Base-by-base conservation (phyloP, 2,113 vertebrate species). In the Camelus dromedarius region DNA sequence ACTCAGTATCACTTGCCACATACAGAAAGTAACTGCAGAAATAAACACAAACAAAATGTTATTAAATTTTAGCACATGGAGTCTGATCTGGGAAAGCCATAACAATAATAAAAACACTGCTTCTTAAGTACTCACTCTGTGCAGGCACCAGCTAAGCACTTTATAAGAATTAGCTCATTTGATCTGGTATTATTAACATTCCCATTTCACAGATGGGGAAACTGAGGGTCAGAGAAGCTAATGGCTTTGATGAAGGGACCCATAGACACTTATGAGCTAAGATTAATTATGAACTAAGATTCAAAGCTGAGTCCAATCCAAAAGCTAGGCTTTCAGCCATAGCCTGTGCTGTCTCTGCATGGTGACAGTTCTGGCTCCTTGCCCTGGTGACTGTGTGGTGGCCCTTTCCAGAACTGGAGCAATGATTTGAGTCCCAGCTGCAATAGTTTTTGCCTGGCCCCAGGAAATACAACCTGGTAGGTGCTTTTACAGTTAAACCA, bases 1-100 rank as follows among this genome's bases (percentile, higher is more conserved):
- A 92, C 38, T 42, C 96, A 91, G 80, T 97, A 97, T 95, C 86
- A 92, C 58, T 96, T 97, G 67, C 93, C 89, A 97, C 91, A 97
- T 97, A 97, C 95, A 97, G 96, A 94, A 95, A 95, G 89, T 70
- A 95, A 93, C 96, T 97, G 64, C 91, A 95, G 92, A 97, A 97
- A 97, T 96, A 97, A 97, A 96, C 92, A 97, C 76, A 94, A 95
- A 88, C 73, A 97, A 96, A 97, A 90, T 69, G 66, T 96, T 96
- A 87, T 96, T 97, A 97, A 92, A 97, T 97, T 94, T 91, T 95
- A 95, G 95, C 93, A 92, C 95, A 88, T 56, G 62, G 79, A 83
- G 92, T 87, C 81, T 93, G 77, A 97, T 96, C 83, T 97, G 94
- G 92, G 64, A 97, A 48, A 66, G 48, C 80, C 91, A 60, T 91